Base-by-base conservation (phyloP, 1,140 invertebrate genomes). In the Brachionus sp. region DNA sequence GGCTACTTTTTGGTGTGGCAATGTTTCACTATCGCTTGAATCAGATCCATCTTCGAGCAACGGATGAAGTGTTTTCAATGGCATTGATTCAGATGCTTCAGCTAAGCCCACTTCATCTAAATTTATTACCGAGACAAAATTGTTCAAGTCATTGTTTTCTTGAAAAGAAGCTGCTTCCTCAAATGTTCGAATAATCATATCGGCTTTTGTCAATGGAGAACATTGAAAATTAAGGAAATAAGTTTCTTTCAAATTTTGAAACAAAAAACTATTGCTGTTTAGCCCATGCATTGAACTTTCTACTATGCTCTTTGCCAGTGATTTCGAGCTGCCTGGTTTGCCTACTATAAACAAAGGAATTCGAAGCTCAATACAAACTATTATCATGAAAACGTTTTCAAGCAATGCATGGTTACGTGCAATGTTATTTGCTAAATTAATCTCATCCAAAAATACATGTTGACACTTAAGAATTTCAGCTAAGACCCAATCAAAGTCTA, bases 301-400 rank as follows among this genome's bases (percentile, higher is more conserved):
- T 6, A 88, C 87, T 53, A 88, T 86, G 16, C 85, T 86, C 42
- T 86, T 87, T 7, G 87, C 86, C 64, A 87, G 84, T 19, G 87
- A 88, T 82, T 88, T 88, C 13, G 86, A 87, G 73, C 87, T 87
- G 13, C 87, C 87, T 37, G 87, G 87, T 84, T 87, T 88, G 13
- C 87, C 87, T 33, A 87, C 86, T 70, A 88, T 82, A 82, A 88
- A 88, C 29, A 88, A 82, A 12, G 87, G 87, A 12, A 88, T 86
- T 10, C 85, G 82, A 12, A 86, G 73, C 44, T 87, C 86, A 35
- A 87, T 85, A 77, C 87, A 87, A 9, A 86, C 80, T 12, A 87
- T 84, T 85, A 88, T 87, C 85, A 88, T 86, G 37, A 88, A 88
- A 9, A 88, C 83, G 66, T 88, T 88, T 83, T 88, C 87, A 62